Evolutionary conservation across 2,797 vertebrate genomes (phyloP).

Genomic region (Darevskia mixta): DNA sequence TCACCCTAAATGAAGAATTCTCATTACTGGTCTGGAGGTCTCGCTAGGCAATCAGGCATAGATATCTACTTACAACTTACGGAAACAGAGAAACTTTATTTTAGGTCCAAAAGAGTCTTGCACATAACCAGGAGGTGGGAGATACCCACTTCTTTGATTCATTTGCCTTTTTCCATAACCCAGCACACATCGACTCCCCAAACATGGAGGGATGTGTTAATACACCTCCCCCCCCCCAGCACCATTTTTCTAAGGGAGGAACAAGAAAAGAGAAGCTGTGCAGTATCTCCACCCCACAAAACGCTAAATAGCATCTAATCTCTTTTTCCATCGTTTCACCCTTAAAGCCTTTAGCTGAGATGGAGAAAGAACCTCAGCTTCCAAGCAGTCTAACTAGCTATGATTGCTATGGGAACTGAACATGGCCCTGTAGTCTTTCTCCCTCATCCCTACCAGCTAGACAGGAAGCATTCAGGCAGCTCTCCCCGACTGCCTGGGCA

Average conservation of each 20-base stretch:
- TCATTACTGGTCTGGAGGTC: background rate
- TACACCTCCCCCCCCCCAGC: background rate
- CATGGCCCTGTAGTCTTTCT: background rate
- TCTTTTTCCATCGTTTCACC: background rate
- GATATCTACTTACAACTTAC: background rate
- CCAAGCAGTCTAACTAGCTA: background rate
- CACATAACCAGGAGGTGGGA: background rate
- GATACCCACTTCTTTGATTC: background rate
- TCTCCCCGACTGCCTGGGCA: background rate
- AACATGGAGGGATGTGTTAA: background rate
- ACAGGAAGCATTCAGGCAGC: background rate
- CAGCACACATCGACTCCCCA: background rate
- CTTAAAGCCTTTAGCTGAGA: background rate
- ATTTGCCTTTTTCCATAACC: background rate
- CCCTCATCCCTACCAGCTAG: background rate
- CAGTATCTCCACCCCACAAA: background rate
- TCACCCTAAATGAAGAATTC: slow-evolving; percentile 18
- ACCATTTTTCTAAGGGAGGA: background rate
- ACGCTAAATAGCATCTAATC: background rate
- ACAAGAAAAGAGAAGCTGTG: background rate
- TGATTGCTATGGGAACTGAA: background rate
- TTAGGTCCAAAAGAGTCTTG: background rate
- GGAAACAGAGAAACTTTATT: background rate
- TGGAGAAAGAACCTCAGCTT: background rate
- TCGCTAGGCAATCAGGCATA: background rate